A percentile compares a stretch with the other conserved stretches of the same genome.
Conservation (phyloP, 2,113 vertebrate species). For the Hemicordylus capensis region DNA sequence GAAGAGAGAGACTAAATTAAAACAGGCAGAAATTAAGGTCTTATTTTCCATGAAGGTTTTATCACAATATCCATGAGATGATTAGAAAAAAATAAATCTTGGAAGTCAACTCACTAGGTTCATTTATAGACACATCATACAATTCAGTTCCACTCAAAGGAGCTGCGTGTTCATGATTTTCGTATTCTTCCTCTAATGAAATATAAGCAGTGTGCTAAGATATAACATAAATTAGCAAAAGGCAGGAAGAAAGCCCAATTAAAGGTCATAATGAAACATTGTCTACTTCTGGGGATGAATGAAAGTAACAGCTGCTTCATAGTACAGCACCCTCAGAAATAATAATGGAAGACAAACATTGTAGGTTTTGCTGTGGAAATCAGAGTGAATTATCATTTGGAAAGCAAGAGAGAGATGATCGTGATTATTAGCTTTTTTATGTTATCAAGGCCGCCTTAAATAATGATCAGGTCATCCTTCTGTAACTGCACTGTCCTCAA, state of each 20-base stretch:
- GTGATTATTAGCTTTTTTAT: not conserved
- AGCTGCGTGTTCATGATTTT: not conserved
- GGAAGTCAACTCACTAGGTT: not conserved
- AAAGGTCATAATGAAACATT: not conserved
- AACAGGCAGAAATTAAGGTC: not conserved
- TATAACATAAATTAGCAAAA: not conserved
- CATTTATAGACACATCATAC: not conserved
- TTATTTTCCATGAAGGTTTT: not conserved
- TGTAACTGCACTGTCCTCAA: not conserved
- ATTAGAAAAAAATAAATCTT: not conserved
- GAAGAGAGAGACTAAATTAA: not conserved
- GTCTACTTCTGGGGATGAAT: not conserved
- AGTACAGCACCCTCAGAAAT: not conserved
- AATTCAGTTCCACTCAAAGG: not conserved
- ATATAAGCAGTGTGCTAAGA: not conserved
- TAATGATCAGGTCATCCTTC: not conserved
- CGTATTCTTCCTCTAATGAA: not conserved
- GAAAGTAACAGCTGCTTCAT: not conserved
- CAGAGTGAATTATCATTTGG: constrained; percentile 16
- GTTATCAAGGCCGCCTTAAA: constrained; percentile 5
- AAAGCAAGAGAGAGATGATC: constrained; percentile 15
- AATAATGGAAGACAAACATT: constrained; percentile 8
- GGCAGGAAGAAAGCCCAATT: not conserved
- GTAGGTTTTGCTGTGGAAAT: not conserved
- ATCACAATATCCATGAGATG: not conserved